Percentiles rank a stretch among this genome's conserved stretches.
Evolutionary conservation across 2,888 invertebrate species (phyloP).

Genomic region (Microctonus brassicae): DNA sequence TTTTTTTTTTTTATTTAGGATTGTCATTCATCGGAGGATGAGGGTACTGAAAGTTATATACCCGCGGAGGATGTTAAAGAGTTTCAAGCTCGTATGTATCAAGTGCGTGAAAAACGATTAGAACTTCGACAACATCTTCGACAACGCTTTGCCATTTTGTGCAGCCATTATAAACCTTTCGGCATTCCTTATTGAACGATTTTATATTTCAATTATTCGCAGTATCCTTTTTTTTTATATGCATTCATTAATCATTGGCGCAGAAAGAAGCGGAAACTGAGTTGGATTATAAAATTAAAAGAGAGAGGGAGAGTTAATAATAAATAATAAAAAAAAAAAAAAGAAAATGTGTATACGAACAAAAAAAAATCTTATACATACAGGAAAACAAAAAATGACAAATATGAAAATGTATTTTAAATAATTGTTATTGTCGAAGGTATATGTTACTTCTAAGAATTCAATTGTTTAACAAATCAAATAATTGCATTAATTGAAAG

Average conservation of each 20-base stretch:
- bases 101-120: constrained; percentile 84
- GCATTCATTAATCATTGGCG: constrained; percentile 58
- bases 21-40: constrained; percentile 83
- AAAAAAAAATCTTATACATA: not conserved
- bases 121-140: constrained; percentile 85
- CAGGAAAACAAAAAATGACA: not conserved
- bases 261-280: too few relatives aligned
- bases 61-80: constrained; percentile 90
- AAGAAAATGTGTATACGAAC: not conserved
- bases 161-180: constrained; percentile 69
- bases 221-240: constrained; percentile 49
- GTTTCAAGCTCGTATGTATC: constrained; percentile 84
- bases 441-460: not conserved
- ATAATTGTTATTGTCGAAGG: constrained; percentile 47
- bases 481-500: not conserved
- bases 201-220: constrained; percentile 38
- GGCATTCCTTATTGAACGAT: constrained; percentile 57
- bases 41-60: constrained; percentile 79
- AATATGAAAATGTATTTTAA: constrained; percentile 49
- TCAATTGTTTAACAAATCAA: not conserved
- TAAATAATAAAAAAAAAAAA: constrained; percentile 35
- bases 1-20: constrained; percentile 72
- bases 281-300: too few relatives aligned
- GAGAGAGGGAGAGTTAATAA: constrained; percentile 39
- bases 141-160: constrained; percentile 86